Base-by-base conservation (phyloP, 2,888 invertebrate genomes). In the Acanthoscelides obtectus region DNA sequence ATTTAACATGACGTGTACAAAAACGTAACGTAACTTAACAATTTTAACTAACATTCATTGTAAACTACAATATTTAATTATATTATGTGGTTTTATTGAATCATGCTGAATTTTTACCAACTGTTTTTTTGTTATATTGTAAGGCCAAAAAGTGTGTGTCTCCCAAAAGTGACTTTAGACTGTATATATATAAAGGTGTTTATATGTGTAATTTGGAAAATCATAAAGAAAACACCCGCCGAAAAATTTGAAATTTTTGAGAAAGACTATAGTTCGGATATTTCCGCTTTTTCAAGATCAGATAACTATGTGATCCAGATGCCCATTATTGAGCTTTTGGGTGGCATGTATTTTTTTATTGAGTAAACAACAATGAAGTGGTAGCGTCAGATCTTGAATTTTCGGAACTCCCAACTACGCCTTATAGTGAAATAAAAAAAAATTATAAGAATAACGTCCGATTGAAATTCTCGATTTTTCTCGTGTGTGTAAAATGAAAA, bases 111-210 rank as follows among this genome's bases (percentile, higher is more conserved):
- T 78, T 81, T 80, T 77, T 69, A 72, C 69, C 68, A 74, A 69
- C 73, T 72, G 74, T 77, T 74, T 78, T 72, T 77, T 75, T 78
- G 63, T 22, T 67, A 25, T 69, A 21, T 69, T 64, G 80, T 75
- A 79, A 72, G 81, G 78, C 82, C 83, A 77, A 82, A 82, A 83
- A 5, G 75, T 83, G 77, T 81, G 78, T 80, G 77, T 83, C 82
- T 84, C 83, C 84, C 84, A 83, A 84, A 83, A 84, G 84, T 84
- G 84, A 84, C 84, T 82, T 79, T 79, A 74, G 75, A 75, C 72
- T 73, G 70, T 76, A 71, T 75, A 76, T 77, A 72, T 71, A 72
- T 72, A 71, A 71, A 72, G 72, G 69, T 74, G 76, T 76, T 71
- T 76, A 70, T 22, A 72, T 75, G 73, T 75, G 74, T 77, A 75